Conservation (phyloP, 1,140 invertebrate genomes). For the Rhopalosiphum padi region DNA sequence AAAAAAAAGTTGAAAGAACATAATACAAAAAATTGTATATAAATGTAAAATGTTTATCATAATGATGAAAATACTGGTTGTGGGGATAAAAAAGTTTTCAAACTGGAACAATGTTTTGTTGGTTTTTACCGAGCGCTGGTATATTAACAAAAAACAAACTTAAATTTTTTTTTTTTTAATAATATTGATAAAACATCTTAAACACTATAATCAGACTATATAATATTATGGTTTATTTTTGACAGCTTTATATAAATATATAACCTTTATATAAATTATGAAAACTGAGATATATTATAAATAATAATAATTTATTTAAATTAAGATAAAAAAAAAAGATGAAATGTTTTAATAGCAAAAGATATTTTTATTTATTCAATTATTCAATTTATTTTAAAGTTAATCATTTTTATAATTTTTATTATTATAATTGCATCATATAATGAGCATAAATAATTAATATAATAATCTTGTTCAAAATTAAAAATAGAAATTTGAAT, state of each 20-base stretch:
- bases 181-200: slow-evolving; percentile 9
- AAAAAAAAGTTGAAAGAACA: background rate
- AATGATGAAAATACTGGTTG: background rate
- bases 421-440: background rate
- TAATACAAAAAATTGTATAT: background rate
- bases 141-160: background rate
- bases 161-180: background rate
- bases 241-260: too few species aligned
- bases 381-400: background rate
- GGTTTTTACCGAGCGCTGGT: background rate
- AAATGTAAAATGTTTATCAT: background rate
- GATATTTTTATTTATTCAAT: background rate
- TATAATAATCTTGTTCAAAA: background rate
- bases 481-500: background rate
- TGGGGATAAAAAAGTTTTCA: background rate
- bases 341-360: background rate
- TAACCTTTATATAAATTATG: too few species aligned
- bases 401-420: background rate
- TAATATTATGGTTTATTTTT: background rate
- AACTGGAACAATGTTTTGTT: background rate
- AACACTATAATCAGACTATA: background rate
- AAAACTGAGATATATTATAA: background rate
- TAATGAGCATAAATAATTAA: background rate
- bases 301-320: background rate
- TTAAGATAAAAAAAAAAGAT: background rate